Conservation (phyloP, 2,888 invertebrate genomes). For the Cephus pulcher region DNA sequence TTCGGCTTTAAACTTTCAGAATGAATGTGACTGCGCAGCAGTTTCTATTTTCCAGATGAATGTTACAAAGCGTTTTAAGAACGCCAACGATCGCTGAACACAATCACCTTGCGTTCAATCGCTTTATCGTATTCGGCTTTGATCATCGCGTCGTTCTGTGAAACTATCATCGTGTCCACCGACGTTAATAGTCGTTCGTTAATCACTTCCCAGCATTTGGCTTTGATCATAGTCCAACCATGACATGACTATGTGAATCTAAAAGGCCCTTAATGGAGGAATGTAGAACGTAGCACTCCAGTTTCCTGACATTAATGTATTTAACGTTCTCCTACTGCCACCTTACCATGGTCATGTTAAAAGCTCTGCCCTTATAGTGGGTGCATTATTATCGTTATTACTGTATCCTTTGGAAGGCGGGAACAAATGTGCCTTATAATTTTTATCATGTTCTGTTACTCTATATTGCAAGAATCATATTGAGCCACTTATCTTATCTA, state of each 20-base stretch:
- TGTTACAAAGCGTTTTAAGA: not conserved
- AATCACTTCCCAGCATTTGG: not conserved
- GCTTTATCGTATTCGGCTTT: not conserved
- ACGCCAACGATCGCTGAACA: not conserved
- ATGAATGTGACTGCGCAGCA: not conserved
- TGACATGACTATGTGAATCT: not conserved
- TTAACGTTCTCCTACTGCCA: not conserved
- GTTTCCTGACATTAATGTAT: not conserved
- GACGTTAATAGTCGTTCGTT: not conserved
- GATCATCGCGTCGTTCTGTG: not conserved
- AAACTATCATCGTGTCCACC: not conserved
- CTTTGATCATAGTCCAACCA: not conserved
- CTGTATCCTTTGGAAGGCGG: not conserved
- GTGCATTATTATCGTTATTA: not conserved
- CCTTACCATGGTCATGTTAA: not conserved
- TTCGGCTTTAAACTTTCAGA: not conserved
- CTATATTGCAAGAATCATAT: not conserved
- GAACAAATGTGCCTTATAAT: not conserved
- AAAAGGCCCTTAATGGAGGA: not conserved
- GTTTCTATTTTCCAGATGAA: not conserved
- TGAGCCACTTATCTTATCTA: not conserved
- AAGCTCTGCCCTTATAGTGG: not conserved
- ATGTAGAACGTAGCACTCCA: not conserved
- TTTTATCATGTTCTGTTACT: not conserved
- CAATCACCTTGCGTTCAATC: not conserved